phyloP scores from a whole-genome alignment of 2,888 invertebrate species.

The Pseudococcus viburni region DNA sequence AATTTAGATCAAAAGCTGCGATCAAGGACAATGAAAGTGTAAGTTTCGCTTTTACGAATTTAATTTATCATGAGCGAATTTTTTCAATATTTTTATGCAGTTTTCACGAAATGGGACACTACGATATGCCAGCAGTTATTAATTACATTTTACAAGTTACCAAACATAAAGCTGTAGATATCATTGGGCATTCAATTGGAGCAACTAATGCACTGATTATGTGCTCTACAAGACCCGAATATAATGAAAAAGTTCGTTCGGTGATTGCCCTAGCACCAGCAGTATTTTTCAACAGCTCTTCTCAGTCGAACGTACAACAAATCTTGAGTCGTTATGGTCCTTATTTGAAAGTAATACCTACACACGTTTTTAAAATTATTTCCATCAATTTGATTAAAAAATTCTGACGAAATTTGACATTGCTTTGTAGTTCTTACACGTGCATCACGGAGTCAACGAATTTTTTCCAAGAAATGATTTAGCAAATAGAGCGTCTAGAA shows the following conservation, averaged over 20 bases:
- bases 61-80: background rate
- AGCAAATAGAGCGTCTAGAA: constrained; percentile 49
- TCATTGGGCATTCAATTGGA: constrained; percentile 78
- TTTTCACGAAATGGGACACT: constrained; percentile 77
- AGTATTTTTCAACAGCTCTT: constrained; percentile 69
- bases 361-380: background rate
- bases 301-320: constrained; percentile 58
- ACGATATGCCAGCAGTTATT: constrained; percentile 77
- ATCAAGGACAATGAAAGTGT: background rate
- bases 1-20: background rate
- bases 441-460: constrained; percentile 61
- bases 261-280: constrained; percentile 77
- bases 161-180: constrained; percentile 73
- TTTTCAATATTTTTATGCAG: constrained; percentile 70
- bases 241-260: constrained; percentile 74
- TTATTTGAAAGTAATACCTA: constrained; percentile 59
- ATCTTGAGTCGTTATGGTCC: constrained; percentile 58
- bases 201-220: constrained; percentile 72
- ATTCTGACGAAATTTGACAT: background rate
- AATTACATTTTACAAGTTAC: constrained; percentile 74
- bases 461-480: constrained; percentile 64
- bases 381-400: background rate
- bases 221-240: constrained; percentile 71
- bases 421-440: constrained; percentile 48
- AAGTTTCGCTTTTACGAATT: too few relatives aligned